phyloP scores from a whole-genome alignment of 2,888 invertebrate species.

The Lochmaea crataegi region DNA sequence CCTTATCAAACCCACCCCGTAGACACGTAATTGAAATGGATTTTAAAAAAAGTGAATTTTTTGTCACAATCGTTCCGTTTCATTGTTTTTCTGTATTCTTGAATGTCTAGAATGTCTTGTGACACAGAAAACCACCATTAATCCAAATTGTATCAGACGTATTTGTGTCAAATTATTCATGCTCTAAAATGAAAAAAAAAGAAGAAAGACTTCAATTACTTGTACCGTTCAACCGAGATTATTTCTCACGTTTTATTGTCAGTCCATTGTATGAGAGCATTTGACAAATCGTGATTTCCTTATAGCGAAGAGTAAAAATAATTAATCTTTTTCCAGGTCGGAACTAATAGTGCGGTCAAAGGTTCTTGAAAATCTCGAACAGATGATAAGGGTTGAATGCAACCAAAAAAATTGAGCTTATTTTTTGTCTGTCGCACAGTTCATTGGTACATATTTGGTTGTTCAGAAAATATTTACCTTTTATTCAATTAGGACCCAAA shows the following conservation, averaged over 20 bases:
- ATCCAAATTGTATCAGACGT: constrained; percentile 21
- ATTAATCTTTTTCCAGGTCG: constrained; percentile 47
- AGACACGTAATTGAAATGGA: neutral
- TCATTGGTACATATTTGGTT: neutral
- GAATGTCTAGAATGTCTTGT: neutral
- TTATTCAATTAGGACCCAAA: no score
- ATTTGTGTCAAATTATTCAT: constrained; percentile 50
- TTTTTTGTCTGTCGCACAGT: neutral
- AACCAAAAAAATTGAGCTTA: neutral
- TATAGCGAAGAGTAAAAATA: constrained; percentile 48
- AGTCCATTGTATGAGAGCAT: constrained; percentile 49
- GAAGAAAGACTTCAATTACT: constrained; percentile 49
- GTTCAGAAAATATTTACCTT: no score
- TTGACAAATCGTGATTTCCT: constrained; percentile 55
- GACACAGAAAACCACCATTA: constrained; percentile 6
- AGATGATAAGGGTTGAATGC: neutral
- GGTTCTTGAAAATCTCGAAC: constrained; percentile 4
- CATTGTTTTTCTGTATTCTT: neutral
- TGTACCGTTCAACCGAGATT: constrained; percentile 51
- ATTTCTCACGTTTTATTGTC: constrained; percentile 53
- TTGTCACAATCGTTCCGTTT: neutral
- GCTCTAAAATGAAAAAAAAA: constrained; percentile 36
- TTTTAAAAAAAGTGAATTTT: neutral
- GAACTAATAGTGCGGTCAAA: constrained; percentile 31
- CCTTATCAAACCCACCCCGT: no score